Conservation (phyloP, 2,888 invertebrate genomes). For the Athetis lepigone region DNA sequence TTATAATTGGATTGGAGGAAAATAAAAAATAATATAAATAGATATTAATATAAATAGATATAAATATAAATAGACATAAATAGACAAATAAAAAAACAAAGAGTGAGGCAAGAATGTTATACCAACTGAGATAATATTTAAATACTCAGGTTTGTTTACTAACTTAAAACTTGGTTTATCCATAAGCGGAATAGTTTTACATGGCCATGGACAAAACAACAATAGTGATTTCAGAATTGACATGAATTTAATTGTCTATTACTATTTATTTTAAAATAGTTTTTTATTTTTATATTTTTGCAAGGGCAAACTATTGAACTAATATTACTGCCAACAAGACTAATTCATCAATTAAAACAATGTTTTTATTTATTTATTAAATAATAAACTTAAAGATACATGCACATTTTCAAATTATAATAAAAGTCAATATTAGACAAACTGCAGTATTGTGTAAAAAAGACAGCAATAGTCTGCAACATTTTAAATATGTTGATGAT, state of each 20-base stretch:
- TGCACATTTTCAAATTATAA: background rate
- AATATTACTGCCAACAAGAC: background rate
- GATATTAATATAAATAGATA: background rate
- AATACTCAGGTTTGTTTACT: conserved; percentile 6
- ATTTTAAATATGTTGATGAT: conserved; percentile 4
- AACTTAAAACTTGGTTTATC: conserved; percentile 1
- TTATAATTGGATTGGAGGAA: background rate
- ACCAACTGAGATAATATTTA: background rate
- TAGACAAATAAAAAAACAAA: background rate
- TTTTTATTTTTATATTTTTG: background rate
- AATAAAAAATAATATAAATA: conserved; percentile 5
- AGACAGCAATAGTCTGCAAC: background rate
- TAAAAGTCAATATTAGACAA: conserved; percentile 8
- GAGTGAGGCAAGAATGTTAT: background rate
- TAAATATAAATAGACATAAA: no score
- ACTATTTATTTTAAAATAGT: background rate
- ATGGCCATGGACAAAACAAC: conserved; percentile 7
- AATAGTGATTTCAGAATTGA: background rate
- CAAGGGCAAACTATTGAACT: background rate
- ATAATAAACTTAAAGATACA: no score
- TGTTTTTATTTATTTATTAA: background rate
- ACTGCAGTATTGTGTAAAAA: background rate
- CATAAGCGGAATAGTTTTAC: background rate
- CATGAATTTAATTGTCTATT: no score
- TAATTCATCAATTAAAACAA: background rate